Evolutionary conservation across 2,113 vertebrate genomes (phyloP), one percentile per base, ranked within the genome.

Genomic region (Haemorhous mexicanus): DNA sequence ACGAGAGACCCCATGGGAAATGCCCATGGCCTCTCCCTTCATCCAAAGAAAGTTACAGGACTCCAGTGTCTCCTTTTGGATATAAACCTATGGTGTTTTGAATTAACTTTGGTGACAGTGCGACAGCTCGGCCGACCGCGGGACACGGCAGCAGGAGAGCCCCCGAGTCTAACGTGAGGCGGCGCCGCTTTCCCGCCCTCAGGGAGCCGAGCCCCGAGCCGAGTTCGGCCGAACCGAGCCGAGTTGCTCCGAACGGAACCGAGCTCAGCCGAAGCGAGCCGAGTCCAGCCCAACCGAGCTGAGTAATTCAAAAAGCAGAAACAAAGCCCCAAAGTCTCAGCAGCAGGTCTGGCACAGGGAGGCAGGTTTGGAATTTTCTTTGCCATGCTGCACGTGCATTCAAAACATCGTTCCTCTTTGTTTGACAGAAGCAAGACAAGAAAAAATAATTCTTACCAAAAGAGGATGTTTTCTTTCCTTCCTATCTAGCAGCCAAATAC

Each of bases 151-250:
- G 23, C 17, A 17, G 30, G 47, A 21, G 10, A 50, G 16, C 35
- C 5, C 10, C 14, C 2, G 23, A 2, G 13, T 6, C 17, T 3
- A 13, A 5, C 8, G 5, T 6, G 37, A 52, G 23, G 46, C 17
- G 4, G 35, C 16, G 7, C 21, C 20, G 28, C 67, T 16, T 11
- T 1, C 26, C 47, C 56, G 9, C 28, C 6, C 32, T 44, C 53
- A 35, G 32, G 43, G 24, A 35, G 15, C 43, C 28, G 21, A 52
- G 10, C 30, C 9, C 30, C 9, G 14, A 46, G 10, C 20, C 47
- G 47, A 49, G 47, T 8, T 49, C 7, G 2, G 47, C 22, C 47
- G 47, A 49, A 49, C 7, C 47, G 23, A 23, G 13, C 47, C 19
- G 53, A 52, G 33, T 7, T 7, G 39, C 13, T 1, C 9, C 52